Base-by-base conservation (phyloP, 2,888 invertebrate genomes). In the Leucoptera coffeella region DNA sequence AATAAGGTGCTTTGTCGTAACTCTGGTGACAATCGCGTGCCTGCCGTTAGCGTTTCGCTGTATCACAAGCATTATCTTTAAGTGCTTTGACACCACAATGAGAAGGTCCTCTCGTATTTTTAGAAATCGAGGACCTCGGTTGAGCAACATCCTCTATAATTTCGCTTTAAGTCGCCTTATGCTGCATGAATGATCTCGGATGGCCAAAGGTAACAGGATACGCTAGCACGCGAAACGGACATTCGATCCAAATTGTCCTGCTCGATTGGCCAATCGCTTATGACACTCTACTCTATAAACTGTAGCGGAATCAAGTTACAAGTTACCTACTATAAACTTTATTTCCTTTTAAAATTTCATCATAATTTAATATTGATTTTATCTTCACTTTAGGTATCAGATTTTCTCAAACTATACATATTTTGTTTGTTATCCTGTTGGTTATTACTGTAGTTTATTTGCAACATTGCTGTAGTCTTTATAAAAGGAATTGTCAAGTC, bases 81-180 rank as follows among this genome's bases (percentile, higher is more conserved):
- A 25, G 12, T n/a, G 9, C 12, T 13, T 21, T 27, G 26, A 22
- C 26, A 21, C 14, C 22, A 27, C 26, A 27, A 22, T n/a, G n/a
- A n/a, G n/a, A n/a, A n/a, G n/a, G n/a, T n/a, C n/a, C n/a, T n/a
- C n/a, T n/a, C n/a, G n/a, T n/a, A n/a, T n/a, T n/a, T n/a, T n/a
- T n/a, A n/a, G n/a, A n/a, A n/a, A n/a, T n/a, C n/a, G n/a, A n/a
- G n/a, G n/a, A n/a, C n/a, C n/a, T n/a, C n/a, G n/a, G n/a, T n/a
- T n/a, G n/a, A n/a, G n/a, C n/a, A n/a, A n/a, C n/a, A n/a, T n/a
- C n/a, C n/a, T n/a, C n/a, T n/a, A n/a, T n/a, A 30, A 44, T 45
- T 48, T 47, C 41, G 45, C 47, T 45, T 52, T 52, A 52, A 54
- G 47, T 47, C 41, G 42, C 44, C 56, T 55, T 49, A 55, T 57